phyloP scores from a whole-genome alignment of 2,797 vertebrate genomes.

The Austrolebias charrua region DNA sequence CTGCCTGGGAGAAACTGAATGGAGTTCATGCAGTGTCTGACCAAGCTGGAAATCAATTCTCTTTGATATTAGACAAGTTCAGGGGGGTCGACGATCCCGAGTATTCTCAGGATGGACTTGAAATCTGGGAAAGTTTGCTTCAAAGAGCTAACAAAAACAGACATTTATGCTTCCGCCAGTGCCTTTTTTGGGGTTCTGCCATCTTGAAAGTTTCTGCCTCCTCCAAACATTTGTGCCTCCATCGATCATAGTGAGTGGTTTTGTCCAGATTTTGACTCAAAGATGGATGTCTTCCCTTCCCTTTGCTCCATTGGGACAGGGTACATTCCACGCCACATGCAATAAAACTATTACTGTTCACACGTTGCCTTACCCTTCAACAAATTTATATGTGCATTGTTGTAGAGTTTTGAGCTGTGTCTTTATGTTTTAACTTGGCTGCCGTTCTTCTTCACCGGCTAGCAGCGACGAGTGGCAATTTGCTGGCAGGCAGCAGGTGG shows the following conservation, averaged over 20 bases:
- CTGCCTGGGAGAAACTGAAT: background rate
- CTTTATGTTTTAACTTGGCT: slow-evolving; percentile 41
- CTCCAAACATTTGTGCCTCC: slow-evolving; percentile 33
- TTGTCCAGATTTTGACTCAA: slow-evolving; percentile 50
- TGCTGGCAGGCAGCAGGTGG: slow-evolving; percentile 70
- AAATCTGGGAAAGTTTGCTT: background rate
- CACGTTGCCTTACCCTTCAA: slow-evolving; percentile 11
- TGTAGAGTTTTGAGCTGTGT: slow-evolving; percentile 16
- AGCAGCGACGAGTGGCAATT: slow-evolving; percentile 57
- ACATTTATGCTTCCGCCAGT: background rate
- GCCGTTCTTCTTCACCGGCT: slow-evolving; percentile 44
- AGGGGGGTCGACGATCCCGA: background rate
- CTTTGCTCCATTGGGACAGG: slow-evolving; percentile 36
- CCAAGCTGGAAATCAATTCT: background rate
- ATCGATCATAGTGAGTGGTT: slow-evolving; percentile 58
- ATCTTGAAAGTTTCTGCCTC: slow-evolving; percentile 23
- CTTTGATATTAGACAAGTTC: background rate
- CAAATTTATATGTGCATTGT: slow-evolving; percentile 12
- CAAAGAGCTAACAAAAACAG: background rate
- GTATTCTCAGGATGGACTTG: background rate
- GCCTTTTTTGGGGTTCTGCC: slow-evolving; percentile 7
- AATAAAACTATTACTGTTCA: slow-evolving; percentile 33
- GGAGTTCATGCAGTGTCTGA: background rate
- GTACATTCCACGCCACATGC: slow-evolving; percentile 29
- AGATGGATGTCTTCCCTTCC: slow-evolving; percentile 65